phyloP scores from a whole-genome alignment of 2,797 vertebrate species.

The Phaenicophaeus curvirostris region DNA sequence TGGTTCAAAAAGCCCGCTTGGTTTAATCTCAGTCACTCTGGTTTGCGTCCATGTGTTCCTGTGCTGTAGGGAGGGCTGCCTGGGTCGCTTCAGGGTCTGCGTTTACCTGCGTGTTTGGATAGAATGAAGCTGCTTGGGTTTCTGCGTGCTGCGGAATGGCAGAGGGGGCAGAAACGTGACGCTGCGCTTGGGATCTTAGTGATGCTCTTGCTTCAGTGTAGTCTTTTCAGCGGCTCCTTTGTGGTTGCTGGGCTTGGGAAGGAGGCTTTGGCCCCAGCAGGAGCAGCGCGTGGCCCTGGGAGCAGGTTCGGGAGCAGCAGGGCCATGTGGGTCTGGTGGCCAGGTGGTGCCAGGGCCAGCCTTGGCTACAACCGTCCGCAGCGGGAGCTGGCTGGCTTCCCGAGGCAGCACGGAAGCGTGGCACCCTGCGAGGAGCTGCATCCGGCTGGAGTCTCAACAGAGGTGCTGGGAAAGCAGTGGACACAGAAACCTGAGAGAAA shows the following conservation, averaged over 20 bases:
- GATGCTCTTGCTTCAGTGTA: neutral
- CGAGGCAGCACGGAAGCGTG: neutral
- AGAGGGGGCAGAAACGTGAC: no score
- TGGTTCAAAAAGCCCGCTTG: neutral
- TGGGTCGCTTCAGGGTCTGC: neutral
- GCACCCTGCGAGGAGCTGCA: neutral
- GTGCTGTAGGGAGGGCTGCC: neutral
- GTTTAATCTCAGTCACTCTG: neutral
- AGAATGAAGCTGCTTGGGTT: neutral
- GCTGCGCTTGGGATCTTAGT: fast-evolving
- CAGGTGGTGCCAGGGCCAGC: fast-evolving
- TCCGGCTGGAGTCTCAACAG: neutral
- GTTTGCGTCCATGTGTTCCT: neutral
- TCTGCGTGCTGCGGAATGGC: neutral
- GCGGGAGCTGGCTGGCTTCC: neutral
- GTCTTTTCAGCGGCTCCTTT: neutral
- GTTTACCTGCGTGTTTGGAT: fast-evolving
- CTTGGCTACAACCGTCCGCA: neutral
- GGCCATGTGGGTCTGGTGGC: fast-evolving
- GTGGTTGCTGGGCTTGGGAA: neutral
- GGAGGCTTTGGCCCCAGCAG: neutral
- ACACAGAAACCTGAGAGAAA: neutral
- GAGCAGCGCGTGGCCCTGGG: neutral
- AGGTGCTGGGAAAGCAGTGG: neutral
- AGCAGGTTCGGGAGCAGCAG: neutral